Evolutionary conservation across 1,140 invertebrate species (phyloP), one percentile per base, ranked within the genome.

Genomic region (Leptonema lineaticorne): DNA sequence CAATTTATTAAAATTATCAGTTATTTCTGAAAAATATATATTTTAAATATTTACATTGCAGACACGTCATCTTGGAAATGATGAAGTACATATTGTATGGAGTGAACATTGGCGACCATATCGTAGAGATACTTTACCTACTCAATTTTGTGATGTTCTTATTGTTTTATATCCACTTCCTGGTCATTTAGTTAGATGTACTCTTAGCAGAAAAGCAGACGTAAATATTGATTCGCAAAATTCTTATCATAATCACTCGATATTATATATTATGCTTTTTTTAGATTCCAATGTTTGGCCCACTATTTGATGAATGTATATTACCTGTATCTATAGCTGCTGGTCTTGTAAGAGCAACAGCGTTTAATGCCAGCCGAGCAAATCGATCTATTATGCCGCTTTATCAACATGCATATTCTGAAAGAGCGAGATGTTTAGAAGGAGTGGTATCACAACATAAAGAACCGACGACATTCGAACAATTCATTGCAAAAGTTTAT

Each of bases 11-110:
- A 30, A 57, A 56, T 18, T 2, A 62, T 46, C n/a, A 14, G 4
- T 8, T 59, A 33, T 26, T 7, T 22, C 24, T 26, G 8, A 24
- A 53, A 24, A 53, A 26, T 53, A 3, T 7, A 26, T 24, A 4
- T 11, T 14, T 18, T 30, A 30, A 33, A 53, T 53, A 53, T 45
- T 69, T 72, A 66, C 73, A 62, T 75, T 76, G 11, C 75, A 95
- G 91, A 95, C 95, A 20, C 87, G 94, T 9, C 97, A 98, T 85
- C 83, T 99, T 59, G 96, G 96, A 45, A 99, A 99, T 81, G 97
- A 99, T 82, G 97, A 99, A 83, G 94, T 99, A 30, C 97, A 99
- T 76, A 97, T 99, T 69, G 95, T 99, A 14, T 99, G 97, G 97
- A 98, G 95, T 20, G 97, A 99, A 78, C 96, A 99, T 79, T 88